Conservation (phyloP, 2,113 vertebrate species). For the Gallinago paraguaiae region DNA sequence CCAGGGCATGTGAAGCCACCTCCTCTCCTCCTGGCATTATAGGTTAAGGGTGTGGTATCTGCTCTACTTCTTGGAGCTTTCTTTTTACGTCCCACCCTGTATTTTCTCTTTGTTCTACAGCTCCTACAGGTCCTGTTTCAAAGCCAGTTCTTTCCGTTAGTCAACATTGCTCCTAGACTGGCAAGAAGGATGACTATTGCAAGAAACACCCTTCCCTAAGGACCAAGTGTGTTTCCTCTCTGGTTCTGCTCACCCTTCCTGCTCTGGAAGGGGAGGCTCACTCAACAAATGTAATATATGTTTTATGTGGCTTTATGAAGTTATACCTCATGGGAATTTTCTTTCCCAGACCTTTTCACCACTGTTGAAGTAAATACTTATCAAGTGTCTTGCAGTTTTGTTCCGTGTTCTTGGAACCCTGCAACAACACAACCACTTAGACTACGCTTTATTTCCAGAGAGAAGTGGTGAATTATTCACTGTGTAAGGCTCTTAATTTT, state of each 20-base stretch:
- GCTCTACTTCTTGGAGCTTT: not conserved
- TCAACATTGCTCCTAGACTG: not conserved
- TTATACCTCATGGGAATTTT: not conserved
- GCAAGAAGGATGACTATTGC: not conserved
- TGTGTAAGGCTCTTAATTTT: not conserved
- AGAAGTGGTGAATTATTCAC: not conserved
- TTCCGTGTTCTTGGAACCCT: not conserved
- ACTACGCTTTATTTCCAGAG: not conserved
- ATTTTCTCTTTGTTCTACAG: not conserved
- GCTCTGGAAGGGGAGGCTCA: not conserved
- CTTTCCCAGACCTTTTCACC: not conserved
- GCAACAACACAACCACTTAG: not conserved
- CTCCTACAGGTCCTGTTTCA: not conserved
- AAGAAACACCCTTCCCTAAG: constrained; percentile 35
- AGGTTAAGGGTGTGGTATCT: not conserved
- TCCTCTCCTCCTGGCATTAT: not conserved
- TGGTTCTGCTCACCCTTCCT: not conserved
- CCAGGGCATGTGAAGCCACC: not conserved
- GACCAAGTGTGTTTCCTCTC: not conserved
- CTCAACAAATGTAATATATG: not conserved
- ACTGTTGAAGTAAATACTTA: not conserved
- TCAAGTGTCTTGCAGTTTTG: not conserved
- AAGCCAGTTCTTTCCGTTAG: constrained; percentile 2
- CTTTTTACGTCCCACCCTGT: not conserved
- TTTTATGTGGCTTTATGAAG: not conserved